phyloP scores from a whole-genome alignment of 2,797 vertebrate species.

The Xerus rutilus region DNA sequence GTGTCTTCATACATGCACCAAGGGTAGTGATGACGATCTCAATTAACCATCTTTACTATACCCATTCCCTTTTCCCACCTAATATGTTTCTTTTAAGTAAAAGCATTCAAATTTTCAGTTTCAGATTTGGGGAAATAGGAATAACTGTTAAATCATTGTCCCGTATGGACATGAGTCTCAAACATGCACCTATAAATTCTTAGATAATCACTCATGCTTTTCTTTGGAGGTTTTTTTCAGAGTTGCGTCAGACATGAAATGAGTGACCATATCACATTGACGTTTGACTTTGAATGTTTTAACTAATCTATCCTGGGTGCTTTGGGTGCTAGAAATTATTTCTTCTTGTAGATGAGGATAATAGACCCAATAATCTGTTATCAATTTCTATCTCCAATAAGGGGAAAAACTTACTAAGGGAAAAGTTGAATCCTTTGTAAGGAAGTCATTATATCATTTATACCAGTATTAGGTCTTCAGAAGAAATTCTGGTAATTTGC shows the following conservation, averaged over 20 bases:
- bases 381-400: neutral
- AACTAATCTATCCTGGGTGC: neutral
- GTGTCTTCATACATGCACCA: too few species aligned
- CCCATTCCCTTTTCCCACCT: too few species aligned
- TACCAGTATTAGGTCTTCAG: neutral
- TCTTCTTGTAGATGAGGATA: slow-evolving; percentile 14
- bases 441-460: neutral
- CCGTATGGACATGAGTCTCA: neutral
- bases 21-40: too few species aligned
- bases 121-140: neutral
- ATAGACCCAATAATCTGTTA: slow-evolving; percentile 47
- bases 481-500: neutral
- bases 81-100: neutral
- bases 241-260: neutral
- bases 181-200: neutral
- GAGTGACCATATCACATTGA: neutral
- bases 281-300: neutral
- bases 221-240: neutral
- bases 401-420: neutral
- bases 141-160: neutral
- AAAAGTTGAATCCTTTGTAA: neutral
- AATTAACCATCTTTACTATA: too few species aligned
- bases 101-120: neutral
- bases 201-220: neutral
- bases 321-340: neutral